Evolutionary conservation across 2,888 invertebrate species (phyloP), one percentile per base, ranked within the genome.

Genomic region (Tachina fera): DNA sequence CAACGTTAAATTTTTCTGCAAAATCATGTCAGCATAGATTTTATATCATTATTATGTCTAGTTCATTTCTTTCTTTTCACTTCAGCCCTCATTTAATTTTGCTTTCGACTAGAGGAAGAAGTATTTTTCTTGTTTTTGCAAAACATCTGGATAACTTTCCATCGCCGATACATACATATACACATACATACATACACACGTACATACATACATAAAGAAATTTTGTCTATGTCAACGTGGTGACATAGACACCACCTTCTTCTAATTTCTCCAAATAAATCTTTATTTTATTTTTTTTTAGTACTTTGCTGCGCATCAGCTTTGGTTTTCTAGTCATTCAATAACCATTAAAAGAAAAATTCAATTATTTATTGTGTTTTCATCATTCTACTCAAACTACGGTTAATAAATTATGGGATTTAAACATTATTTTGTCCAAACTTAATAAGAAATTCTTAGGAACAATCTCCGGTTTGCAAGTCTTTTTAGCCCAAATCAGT

Each of bases 11-110:
- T 41, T 60, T 89, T 91, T 90, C 83, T 90, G 90, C 91, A 89
- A 91, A 83, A 91, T 91, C 91, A 91, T 91, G 91, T 88, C 89
- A 86, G 91, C 89, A 89, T 89, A 91, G 91, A 91, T 91, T 91
- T 91, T 71, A 72, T 72, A 77, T 80, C 82, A 83, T 81, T 83
- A 81, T 84, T 81, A 74, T 61, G 49, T 74, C 11, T 49, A 68
- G 63, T 81, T 53, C 60, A 80, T 71, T 51, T 49, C 31, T 22
- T 3, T 65, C 56, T n/a, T 53, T 45, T 19, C 19, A 16, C 14
- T 39, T 39, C 80, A 22, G 22, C 53, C 51, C 39, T 19, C 67
- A 49, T 2, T 11, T 11, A 3, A n/a, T 31, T 14, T 67, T 45
- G 13, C 11, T 9, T 31, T 8, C 19, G 0, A 56, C 9, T 14